These are phyloP conservation scores for Andrena bucephala DNA, from an alignment of 2,888 invertebrate genomes.

Conservation along the genomic window DNA sequence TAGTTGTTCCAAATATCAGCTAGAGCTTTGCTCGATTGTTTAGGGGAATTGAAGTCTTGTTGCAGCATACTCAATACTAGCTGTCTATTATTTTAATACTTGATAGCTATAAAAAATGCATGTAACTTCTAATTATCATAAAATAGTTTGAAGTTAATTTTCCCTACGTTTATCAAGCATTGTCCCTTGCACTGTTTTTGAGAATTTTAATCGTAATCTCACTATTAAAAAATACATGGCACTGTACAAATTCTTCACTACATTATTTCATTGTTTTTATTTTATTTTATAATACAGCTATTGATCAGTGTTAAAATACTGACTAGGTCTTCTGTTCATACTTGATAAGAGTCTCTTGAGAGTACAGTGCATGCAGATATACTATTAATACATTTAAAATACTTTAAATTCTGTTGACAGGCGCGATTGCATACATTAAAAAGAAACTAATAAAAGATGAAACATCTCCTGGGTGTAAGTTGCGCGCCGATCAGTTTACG, in stretches of 20 bases:
- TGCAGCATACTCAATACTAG: background rate
- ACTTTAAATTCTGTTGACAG: constrained; percentile 7
- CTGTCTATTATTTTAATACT: background rate
- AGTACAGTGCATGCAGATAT: constrained; percentile 12
- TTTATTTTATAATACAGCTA: constrained; percentile 18
- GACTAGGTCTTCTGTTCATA: constrained; percentile 32
- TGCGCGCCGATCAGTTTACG: constrained; percentile 5
- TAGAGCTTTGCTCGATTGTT: background rate
- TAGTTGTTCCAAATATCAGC: constrained; percentile 7
- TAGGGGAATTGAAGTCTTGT: background rate
- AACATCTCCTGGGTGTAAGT: background rate
- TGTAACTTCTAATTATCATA: background rate
- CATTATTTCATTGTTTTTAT: background rate
- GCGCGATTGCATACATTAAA: constrained; percentile 8
- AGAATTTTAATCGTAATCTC: constrained; percentile 16
- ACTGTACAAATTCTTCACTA: constrained; percentile 5
- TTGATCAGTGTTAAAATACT: constrained; percentile 45
- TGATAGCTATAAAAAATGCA: constrained; percentile 4
- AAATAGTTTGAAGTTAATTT: constrained; percentile 2
- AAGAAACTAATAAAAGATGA: constrained; percentile 17
- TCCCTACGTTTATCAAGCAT: constrained; percentile 11
- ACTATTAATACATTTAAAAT: constrained; percentile 32
- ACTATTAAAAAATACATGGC: constrained; percentile 25
- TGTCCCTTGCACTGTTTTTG: background rate
- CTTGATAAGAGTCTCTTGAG: constrained; percentile 12